Base-by-base conservation (phyloP, 2,113 vertebrate genomes). In the Hydrochoerus hydrochaeris region DNA sequence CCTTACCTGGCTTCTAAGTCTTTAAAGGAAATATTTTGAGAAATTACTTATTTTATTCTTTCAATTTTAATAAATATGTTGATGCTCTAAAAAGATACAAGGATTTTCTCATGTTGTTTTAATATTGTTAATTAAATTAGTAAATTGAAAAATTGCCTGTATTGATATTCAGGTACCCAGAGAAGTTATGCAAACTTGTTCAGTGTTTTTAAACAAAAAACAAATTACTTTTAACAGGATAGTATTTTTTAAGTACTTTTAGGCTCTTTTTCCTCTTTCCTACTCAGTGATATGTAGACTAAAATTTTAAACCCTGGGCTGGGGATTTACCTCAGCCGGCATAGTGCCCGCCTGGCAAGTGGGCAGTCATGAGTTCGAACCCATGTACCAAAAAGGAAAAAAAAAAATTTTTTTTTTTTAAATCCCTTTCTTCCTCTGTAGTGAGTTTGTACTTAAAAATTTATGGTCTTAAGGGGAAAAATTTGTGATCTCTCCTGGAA, bases 121-220 rank as follows among this genome's bases (percentile, higher is more conserved):
- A 57, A 44, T 85, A 62, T 32, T 46, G 28, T 52, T 85, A 71
- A 81, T 85, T 84, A 84, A 90, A 63, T 60, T 63, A 38, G 24
- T 96, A 75, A 81, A 85, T 88, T 86, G n/a, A 1, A 24, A 69
- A 7, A 75, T 85, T 89, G 91, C 46, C 35, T 78, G 0, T 46
- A 41, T 75, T 95, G 71, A 54, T 88, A 82, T n/a, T 93, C 46
- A 75, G 41, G 24, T 88, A 46, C 10, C 44, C 30, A 62, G 41
- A 26, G 69, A 89, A 26, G 86, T 86, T 92, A 84, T 90, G n/a
- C 32, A 38, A 58, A 83, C 90, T 90, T 63, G 9, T 94, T 90
- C 19, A 85, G 0, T 67, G 7, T 89, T 75, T 81, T 91, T 60
- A 95, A 96, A 73, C 16, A 80, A 94, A 62, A 90, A 93, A 62